Evolutionary conservation across 2,888 invertebrate genomes (phyloP).

Genomic region (Eupelmus urozonus): DNA sequence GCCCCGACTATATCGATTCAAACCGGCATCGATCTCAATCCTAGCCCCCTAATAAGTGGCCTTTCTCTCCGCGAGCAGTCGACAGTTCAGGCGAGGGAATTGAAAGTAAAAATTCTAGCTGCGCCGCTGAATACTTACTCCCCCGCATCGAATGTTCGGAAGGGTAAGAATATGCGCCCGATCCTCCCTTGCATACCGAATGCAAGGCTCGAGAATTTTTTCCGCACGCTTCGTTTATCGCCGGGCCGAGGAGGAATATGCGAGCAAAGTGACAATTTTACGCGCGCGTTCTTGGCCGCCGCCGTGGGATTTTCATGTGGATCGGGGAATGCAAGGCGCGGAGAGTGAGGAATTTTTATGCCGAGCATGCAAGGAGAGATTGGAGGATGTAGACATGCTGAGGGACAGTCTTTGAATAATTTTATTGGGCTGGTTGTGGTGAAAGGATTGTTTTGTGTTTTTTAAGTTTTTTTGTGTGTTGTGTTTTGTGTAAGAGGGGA

Average conservation of each 20-base stretch:
- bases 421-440: no score
- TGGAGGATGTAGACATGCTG: no score
- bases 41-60: constrained; percentile 17
- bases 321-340: background rate
- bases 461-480: no score
- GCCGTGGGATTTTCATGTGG: background rate
- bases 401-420: no score
- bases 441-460: no score
- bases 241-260: constrained; percentile 2
- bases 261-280: constrained; percentile 13
- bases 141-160: constrained; percentile 1
- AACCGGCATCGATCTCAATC: no score
- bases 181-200: background rate
- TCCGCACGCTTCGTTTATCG: constrained; percentile 7
- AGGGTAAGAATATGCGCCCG: background rate
- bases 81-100: constrained; percentile 3
- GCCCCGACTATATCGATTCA: no score
- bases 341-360: no score
- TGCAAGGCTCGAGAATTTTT: background rate
- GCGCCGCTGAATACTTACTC: no score
- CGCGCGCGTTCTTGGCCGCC: background rate
- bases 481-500: no score
- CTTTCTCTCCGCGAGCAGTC: background rate
- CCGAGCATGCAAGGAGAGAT: no score
- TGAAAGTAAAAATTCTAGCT: constrained; percentile 42